Evolutionary conservation across 2,113 vertebrate genomes (phyloP).

Genomic region (Arenaria interpres): DNA sequence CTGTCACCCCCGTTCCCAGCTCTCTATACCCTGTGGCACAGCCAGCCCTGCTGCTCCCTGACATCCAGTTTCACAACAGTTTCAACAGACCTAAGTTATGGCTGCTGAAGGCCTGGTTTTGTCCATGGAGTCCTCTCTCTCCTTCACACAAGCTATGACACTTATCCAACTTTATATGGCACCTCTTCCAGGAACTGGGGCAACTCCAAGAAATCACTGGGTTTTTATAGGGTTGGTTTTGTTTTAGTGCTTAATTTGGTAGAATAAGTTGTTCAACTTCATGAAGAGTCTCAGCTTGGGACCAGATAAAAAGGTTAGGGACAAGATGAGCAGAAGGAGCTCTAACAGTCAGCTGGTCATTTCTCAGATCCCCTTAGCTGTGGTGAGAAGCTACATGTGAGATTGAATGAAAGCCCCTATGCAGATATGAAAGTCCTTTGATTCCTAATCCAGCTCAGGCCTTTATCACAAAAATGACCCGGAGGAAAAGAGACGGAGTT

Average conservation of each 20-base stretch:
- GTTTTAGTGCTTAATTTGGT: background rate
- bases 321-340: background rate
- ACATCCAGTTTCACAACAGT: background rate
- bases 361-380: background rate
- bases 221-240: background rate
- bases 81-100: accelerated
- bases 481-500: background rate
- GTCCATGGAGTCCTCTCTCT: background rate
- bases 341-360: background rate
- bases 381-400: background rate
- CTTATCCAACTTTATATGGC: background rate
- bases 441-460: background rate
- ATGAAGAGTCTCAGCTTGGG: background rate
- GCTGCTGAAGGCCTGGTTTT: background rate
- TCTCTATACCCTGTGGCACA: background rate
- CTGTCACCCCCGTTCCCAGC: background rate
- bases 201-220: background rate
- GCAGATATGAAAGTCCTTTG: background rate
- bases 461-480: background rate
- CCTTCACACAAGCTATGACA: background rate
- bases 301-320: background rate
- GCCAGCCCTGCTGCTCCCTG: accelerated
- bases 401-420: background rate
- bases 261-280: background rate
- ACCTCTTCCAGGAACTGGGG: background rate